Evolutionary conservation across 1,140 invertebrate species (phyloP), one percentile per base, ranked within the genome.

Genomic region (Drosophila kepulauana): DNA sequence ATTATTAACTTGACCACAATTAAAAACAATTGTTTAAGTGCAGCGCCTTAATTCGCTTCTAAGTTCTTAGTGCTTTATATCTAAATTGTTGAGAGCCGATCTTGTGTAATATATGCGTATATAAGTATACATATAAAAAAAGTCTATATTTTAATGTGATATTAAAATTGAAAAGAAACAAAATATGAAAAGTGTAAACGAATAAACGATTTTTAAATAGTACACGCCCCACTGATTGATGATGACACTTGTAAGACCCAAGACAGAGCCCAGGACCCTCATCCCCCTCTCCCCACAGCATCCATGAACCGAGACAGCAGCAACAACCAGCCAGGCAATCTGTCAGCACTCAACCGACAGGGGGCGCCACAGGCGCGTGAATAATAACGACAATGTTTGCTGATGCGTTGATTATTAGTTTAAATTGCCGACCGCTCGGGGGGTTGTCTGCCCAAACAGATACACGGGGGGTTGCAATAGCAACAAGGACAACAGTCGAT

Each of bases 361-460:
- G 64, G 75, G 78, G 70, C 49, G 64, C 64, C 77, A 69, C 64
- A 74, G 78, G 82, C 70, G 43, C 54, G 68, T 89, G 84, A 89
- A 88, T 89, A 87, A 81, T 88, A 89, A 88, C 85, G 85, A 88
- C 85, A 88, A 86, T 91, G 91, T 91, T 88, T 88, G 74, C 82
- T 91, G 91, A 92, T 91, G 91, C 91, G 91, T 88, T 88, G 78
- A 92, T 92, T 92, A 92, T 92, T 92, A 91, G 91, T 85, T 92
- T 92, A 92, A 92, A 91, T 85, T 87, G 78, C 75, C 75, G 82
- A 75, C 72, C 69, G 78, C 75, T 69, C 56, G 61, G 72, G 79
- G 80, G 68, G 51, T 52, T 69, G 63, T 78, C 70, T 75, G n/a
- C 41, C 46, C 63, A 30, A 13, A 43, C 41, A 43, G 41, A 5